Evolutionary conservation across 2,797 vertebrate species (phyloP), one percentile per base, ranked within the genome.

Genomic region (Selene dorsalis): DNA sequence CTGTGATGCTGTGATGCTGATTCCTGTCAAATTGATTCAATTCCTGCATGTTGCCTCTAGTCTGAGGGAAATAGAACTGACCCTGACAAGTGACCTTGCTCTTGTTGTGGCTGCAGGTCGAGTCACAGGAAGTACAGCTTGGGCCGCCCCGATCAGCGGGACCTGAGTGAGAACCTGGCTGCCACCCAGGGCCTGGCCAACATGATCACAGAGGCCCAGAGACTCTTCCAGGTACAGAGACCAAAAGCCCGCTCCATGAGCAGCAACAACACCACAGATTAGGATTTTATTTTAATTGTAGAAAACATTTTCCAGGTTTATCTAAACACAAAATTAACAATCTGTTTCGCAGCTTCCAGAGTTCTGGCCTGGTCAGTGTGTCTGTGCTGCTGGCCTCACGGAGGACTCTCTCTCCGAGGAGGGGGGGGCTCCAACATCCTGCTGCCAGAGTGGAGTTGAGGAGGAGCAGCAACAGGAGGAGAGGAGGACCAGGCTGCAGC

Each of bases 131-230:
- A 97, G 85, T 92, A 94, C 92, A 96, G 96, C 82, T 53, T 95
- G 68, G 96, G 96, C 26, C 96, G 94, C 24, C 97, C 96, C 0
- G 96, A 97, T 79, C 96, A 97, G 92, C 92, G 94, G 58, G 96
- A 97, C 87, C 91, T 97, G 59, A 97, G 85, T 5, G 96, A 97
- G 89, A 97, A 95, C 84, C 87, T 97, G 63, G 96, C 97, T 8
- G 96, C 96, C 24, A 95, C 96, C 0, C 95, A 97, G 78, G 96
- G 96, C n/a, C 79, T 97, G 82, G 95, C 96, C 17, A 92, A 92
- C 78, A 97, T 97, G 96, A 95, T 97, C 77, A 92, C 85, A 0
- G 96, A 97, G 89, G 95, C 94, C 32, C 90, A 88, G 69, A 92
- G 88, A 13, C 94, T 97, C 24, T 92, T 93, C 71, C 84, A 93